Evolutionary conservation across 2,797 vertebrate genomes (phyloP).

Genomic region (Manis javanica): DNA sequence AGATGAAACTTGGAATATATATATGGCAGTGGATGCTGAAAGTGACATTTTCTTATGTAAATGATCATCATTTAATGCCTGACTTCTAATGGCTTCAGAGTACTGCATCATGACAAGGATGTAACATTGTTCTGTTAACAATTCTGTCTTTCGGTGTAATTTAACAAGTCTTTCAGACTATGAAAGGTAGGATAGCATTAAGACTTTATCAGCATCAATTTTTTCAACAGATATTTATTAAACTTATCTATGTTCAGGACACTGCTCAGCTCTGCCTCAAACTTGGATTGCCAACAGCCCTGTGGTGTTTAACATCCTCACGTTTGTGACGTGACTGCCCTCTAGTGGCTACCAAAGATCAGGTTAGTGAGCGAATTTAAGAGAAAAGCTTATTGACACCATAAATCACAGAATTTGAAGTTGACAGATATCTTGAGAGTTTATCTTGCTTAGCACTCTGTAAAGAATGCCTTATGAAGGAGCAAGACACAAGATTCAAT

Average conservation of each 20-base stretch:
- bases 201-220: not conserved
- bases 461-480: not conserved
- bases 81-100: not conserved
- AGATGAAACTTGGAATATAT: not conserved
- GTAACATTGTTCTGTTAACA: not conserved
- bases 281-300: not conserved
- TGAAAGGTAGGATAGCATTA: not conserved
- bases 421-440: slow-evolving; percentile 7
- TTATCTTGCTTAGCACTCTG: slow-evolving; percentile 19
- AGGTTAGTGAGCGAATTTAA: not conserved
- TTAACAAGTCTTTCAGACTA: not conserved
- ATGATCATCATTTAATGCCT: not conserved
- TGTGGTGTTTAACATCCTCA: not conserved
- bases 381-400: not conserved
- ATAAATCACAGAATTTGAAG: not conserved
- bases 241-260: not conserved
- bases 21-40: not conserved
- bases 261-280: accelerated
- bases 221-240: not conserved
- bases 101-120: not conserved
- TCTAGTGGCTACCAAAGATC: slow-evolving; percentile 61
- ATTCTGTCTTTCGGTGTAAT: not conserved
- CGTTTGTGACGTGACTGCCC: slow-evolving; percentile 47
- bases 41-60: not conserved
- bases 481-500: not conserved